Conservation (phyloP, 2,888 invertebrate species). For the Trichopoda pennipes region DNA sequence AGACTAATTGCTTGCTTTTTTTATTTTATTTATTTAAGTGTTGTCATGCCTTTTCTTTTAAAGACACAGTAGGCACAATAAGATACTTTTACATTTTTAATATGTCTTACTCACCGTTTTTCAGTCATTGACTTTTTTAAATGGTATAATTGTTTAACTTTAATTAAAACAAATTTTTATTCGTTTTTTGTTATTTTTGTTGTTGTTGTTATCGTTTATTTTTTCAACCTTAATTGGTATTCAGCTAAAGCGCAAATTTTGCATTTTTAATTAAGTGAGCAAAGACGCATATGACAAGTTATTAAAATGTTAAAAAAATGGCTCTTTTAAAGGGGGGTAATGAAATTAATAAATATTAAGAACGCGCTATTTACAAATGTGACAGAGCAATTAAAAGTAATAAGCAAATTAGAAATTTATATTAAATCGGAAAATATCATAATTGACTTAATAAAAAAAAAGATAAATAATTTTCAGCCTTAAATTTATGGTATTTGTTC, state of each 20-base stretch:
- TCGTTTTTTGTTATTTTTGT: too few relatives aligned
- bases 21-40: too few relatives aligned
- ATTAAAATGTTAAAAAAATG: constrained; percentile 22
- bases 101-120: constrained; percentile 36
- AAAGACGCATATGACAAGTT: constrained; percentile 46
- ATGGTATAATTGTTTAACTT: constrained; percentile 26
- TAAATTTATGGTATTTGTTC: too few relatives aligned
- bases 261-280: constrained; percentile 60
- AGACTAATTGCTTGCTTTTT: too few relatives aligned
- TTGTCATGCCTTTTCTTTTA: too few relatives aligned
- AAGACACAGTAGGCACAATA: not conserved
- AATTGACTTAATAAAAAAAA: too few relatives aligned
- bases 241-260: constrained; percentile 35
- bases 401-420: not conserved
- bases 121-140: constrained; percentile 52
- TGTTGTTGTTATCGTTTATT: not conserved
- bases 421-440: too few relatives aligned
- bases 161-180: constrained; percentile 38
- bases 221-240: constrained; percentile 34
- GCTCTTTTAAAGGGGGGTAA: not conserved
- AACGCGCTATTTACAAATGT: not conserved
- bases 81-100: not conserved
- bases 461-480: too few relatives aligned
- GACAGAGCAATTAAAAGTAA: too few relatives aligned
- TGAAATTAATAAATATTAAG: constrained; percentile 38